These are phyloP conservation scores for Danio albolineatus DNA, from an alignment of 2,797 vertebrate genomes.

Conservation along the genomic window DNA sequence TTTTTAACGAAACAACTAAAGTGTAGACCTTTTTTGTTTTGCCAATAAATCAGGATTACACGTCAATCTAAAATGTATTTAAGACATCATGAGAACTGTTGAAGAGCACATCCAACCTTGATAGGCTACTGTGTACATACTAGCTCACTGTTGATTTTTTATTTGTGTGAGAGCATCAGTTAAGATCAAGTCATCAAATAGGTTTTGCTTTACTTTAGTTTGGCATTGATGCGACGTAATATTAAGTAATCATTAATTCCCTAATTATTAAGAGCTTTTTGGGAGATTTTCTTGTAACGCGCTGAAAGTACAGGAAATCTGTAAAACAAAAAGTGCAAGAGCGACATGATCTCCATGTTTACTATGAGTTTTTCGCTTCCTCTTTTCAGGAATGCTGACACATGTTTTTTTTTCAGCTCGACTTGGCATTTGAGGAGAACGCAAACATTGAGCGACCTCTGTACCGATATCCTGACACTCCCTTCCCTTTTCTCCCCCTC, in stretches of 20 bases:
- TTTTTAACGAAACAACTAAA: too few relatives aligned
- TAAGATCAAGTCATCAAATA: not conserved
- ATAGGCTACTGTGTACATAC: not conserved
- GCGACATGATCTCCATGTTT: constrained; percentile 17
- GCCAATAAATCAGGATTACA: not conserved
- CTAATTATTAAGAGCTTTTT: not conserved
- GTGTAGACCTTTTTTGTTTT: not conserved
- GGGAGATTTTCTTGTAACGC: not conserved
- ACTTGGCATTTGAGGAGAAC: not conserved
- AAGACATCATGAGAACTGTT: not conserved
- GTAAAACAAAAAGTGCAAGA: constrained; percentile 9
- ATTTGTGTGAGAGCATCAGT: not conserved
- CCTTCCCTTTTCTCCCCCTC: not conserved
- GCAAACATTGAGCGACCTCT: constrained; percentile 5
- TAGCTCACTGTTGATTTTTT: not conserved
- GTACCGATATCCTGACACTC: constrained; percentile 6
- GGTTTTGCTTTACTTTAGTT: not conserved
- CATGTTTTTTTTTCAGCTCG: not conserved
- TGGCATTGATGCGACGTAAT: not conserved
- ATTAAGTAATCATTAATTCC: not conserved
- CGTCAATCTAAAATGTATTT: not conserved
- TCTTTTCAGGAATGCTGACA: constrained; percentile 10
- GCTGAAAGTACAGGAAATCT: not conserved
- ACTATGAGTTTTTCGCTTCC: constrained; percentile 1
- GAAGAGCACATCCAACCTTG: not conserved